Percentiles rank a stretch among this genome's conserved stretches.
These are phyloP conservation scores for Hofmannophila pseudospretella DNA, from an alignment of 2,888 invertebrate genomes.

Conservation along the genomic window DNA sequence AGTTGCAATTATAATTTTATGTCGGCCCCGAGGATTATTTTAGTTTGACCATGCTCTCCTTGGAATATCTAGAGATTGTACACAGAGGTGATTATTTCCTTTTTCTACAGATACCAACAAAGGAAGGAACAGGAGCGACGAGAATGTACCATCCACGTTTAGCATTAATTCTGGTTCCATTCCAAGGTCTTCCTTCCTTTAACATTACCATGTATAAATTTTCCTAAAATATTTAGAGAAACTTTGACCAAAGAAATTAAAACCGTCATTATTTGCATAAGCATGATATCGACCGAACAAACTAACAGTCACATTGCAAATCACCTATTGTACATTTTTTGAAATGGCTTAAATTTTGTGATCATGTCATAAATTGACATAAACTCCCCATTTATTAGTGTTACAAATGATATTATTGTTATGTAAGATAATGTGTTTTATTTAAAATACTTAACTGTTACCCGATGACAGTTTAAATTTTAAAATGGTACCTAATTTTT, in stretches of 20 bases:
- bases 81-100: too few species aligned
- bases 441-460: conserved; percentile 35
- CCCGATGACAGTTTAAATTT: conserved; percentile 29
- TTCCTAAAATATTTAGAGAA: too few species aligned
- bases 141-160: conserved; percentile 86
- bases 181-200: conserved; percentile 7
- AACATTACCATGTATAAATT: neutral
- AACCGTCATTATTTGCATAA: too few species aligned
- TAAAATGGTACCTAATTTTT: conserved; percentile 10
- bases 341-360: conserved; percentile 24
- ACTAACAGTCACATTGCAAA: too few species aligned
- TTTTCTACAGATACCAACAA: conserved; percentile 81
- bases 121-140: conserved; percentile 85
- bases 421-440: conserved; percentile 33
- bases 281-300: too few species aligned
- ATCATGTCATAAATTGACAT: conserved; percentile 15
- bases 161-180: conserved; percentile 29
- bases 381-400: conserved; percentile 20
- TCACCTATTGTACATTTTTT: too few species aligned
- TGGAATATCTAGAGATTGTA: too few species aligned
- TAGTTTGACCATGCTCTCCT: too few species aligned
- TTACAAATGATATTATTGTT: conserved; percentile 27
- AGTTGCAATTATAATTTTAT: conserved; percentile 17
- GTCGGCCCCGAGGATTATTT: too few species aligned
- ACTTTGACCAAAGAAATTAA: too few species aligned